Evolutionary conservation across 2,113 vertebrate genomes (phyloP).

Genomic region (Varanus salvator): DNA sequence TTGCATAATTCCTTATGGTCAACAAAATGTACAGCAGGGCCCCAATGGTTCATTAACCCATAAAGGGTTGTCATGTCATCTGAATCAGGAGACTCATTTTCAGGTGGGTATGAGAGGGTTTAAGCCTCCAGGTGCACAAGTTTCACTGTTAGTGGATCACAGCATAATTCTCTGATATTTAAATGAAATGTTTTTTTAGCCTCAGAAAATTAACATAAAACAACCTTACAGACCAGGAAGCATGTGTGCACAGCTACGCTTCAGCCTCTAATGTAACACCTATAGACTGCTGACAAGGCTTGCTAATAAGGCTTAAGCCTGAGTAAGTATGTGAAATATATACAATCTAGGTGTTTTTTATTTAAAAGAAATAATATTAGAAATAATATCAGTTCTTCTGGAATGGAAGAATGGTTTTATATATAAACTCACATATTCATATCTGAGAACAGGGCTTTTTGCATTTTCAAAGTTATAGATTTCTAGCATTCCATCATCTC

Average conservation of each 20-base stretch:
- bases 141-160: too few species aligned
- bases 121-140: background rate
- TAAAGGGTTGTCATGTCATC: too few species aligned
- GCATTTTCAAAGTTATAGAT: conserved; percentile 86
- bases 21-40: too few species aligned
- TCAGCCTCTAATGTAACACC: background rate
- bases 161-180: background rate
- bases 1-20: too few species aligned
- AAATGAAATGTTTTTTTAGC: background rate
- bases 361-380: background rate
- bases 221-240: background rate
- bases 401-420: background rate
- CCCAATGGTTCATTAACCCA: too few species aligned
- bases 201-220: background rate
- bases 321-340: background rate
- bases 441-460: conserved; percentile 84
- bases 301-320: background rate
- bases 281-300: background rate
- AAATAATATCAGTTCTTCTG: background rate
- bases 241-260: background rate
- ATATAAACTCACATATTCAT: conserved; percentile 84
- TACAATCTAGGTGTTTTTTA: background rate
- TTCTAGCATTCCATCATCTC: conserved; percentile 93
- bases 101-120: background rate
- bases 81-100: too few species aligned